Evolutionary conservation across 92 coral and sea anemone genomes (phyloP).

Genomic region (Heteractis magnifica): DNA sequence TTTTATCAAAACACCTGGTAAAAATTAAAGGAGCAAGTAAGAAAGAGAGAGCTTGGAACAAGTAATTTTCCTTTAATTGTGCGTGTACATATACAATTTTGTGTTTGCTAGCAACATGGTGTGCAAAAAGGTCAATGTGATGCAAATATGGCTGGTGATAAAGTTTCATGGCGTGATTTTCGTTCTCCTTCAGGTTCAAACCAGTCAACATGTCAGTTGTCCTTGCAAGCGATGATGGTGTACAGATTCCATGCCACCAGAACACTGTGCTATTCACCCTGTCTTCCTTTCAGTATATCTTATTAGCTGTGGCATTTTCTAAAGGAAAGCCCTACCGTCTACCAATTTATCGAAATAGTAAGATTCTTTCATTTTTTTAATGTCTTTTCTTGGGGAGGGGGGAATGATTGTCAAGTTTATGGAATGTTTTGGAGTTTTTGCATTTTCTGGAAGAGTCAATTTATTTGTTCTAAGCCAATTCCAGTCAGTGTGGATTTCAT

Average conservation of each 20-base stretch:
- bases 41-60: too few species aligned
- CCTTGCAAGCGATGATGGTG: conserved; percentile 27
- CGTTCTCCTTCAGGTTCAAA: conserved; percentile 46
- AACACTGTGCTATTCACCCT: conserved; percentile 75
- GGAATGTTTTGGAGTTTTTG: too few species aligned
- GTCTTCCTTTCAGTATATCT: conserved; percentile 77
- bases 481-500: too few species aligned
- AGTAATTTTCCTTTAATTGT: too few species aligned
- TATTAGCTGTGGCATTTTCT: conserved; percentile 73
- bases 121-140: too few species aligned
- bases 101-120: too few species aligned
- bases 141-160: not conserved
- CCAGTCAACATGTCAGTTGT: conserved; percentile 52
- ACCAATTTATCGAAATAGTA: conserved; percentile 63
- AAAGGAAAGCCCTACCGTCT: conserved; percentile 79
- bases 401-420: too few species aligned
- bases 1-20: too few species aligned
- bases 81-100: too few species aligned
- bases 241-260: conserved; percentile 62
- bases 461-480: too few species aligned
- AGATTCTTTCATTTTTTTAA: not conserved
- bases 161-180: not conserved
- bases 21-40: too few species aligned
- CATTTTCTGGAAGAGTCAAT: too few species aligned
- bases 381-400: not conserved